Conservation (phyloP, 2,888 invertebrate genomes). For the Nomada flava region DNA sequence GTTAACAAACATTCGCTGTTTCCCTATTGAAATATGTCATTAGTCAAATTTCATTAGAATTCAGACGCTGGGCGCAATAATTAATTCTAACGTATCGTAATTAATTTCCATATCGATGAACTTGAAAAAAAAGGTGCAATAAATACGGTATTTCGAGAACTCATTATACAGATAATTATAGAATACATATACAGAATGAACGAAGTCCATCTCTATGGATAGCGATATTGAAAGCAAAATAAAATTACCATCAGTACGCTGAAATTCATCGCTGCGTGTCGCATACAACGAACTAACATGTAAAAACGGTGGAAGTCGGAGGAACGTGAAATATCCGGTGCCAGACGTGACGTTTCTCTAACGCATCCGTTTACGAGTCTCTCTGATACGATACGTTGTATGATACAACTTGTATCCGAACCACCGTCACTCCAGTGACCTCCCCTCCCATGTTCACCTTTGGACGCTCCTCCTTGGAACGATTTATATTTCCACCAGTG, state of each 20-base stretch:
- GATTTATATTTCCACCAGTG: slow-evolving; percentile 58
- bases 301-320: slow-evolving; percentile 16
- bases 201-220: too few relatives aligned
- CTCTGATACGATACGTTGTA: slow-evolving; percentile 40
- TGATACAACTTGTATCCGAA: slow-evolving; percentile 43
- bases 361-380: slow-evolving; percentile 54
- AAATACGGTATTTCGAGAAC: not conserved
- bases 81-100: not conserved
- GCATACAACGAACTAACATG: slow-evolving; percentile 16
- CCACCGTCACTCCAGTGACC: not conserved
- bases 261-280: not conserved
- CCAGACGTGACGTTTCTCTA: slow-evolving; percentile 49
- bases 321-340: slow-evolving; percentile 52
- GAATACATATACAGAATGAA: not conserved
- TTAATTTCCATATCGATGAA: not conserved
- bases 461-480: slow-evolving; percentile 50
- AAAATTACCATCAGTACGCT: too few relatives aligned
- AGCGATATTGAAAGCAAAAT: not conserved
- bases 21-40: not conserved
- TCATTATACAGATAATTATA: not conserved
- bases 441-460: slow-evolving; percentile 32
- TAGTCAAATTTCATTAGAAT: not conserved
- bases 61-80: not conserved
- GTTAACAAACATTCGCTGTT: not conserved
- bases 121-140: not conserved